A percentile compares a stretch with the other conserved stretches of the same genome.
Evolutionary conservation across 2,113 vertebrate species (phyloP).

Genomic region (Phyllostomus discolor): DNA sequence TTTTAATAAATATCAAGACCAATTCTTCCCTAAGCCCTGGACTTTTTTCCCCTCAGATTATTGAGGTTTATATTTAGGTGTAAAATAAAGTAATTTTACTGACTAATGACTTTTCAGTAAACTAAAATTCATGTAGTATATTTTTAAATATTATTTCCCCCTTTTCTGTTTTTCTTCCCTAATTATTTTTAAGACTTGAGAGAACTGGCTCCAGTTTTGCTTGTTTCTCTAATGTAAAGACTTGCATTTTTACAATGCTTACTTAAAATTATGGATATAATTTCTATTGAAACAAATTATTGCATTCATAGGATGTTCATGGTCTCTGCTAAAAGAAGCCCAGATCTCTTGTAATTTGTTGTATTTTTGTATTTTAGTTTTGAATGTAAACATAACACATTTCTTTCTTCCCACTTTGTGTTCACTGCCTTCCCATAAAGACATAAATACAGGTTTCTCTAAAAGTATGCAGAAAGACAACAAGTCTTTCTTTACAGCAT

Average conservation of each 20-base stretch:
- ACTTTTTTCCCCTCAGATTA: background rate
- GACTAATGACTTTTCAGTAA: slow-evolving; percentile 7
- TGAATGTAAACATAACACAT: background rate
- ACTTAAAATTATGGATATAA: slow-evolving; percentile 29
- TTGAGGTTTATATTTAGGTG: slow-evolving; percentile 14
- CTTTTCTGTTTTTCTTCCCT: background rate
- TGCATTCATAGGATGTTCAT: background rate
- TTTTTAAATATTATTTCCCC: background rate
- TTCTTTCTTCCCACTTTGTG: background rate
- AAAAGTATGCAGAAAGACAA: background rate
- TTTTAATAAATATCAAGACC: slow-evolving; percentile 22
- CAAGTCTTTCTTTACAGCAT: slow-evolving; percentile 17
- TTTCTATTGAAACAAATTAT: slow-evolving; percentile 12
- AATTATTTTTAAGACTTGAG: slow-evolving; percentile 11
- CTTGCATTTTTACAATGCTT: background rate
- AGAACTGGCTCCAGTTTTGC: background rate
- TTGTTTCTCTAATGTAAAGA: slow-evolving; percentile 4
- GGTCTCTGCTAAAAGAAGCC: background rate
- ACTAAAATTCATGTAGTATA: background rate
- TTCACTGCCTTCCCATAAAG: background rate
- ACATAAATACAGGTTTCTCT: slow-evolving; percentile 5
- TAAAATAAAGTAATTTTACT: background rate
- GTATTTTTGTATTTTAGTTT: background rate
- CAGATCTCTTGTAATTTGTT: background rate
- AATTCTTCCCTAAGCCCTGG: background rate